Evolutionary conservation across 2,888 invertebrate genomes (phyloP), one percentile per base, ranked within the genome.

Genomic region (Tinea pellionella): DNA sequence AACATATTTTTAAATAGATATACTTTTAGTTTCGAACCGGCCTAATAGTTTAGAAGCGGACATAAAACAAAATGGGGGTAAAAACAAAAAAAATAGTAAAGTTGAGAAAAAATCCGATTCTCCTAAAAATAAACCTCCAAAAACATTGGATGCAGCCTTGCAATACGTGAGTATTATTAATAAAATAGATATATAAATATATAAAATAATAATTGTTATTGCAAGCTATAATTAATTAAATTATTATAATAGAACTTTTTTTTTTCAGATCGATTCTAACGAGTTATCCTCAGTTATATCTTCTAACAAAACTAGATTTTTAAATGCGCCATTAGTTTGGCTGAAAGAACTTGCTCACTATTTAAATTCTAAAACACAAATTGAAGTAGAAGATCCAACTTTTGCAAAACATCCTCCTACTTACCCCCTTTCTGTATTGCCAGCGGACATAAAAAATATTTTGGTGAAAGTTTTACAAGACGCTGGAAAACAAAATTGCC

Each of bases 241-340:
- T n/a, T n/a, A n/a, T n/a, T n/a, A n/a, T n/a, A n/a, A n/a, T n/a
- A n/a, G n/a, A n/a, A n/a, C n/a, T 47, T 4, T 63, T 55, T 61
- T 62, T 58, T 82, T 82, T 51, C 75, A 92, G 92, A 90, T 94
- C 66, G 89, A 91, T 63, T 72, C 84, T 7, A 83, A 88, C 11
- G 93, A 93, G 66, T 69, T 90, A 59, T 74, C 77, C 1, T 77
- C 68, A 29, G 72, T 85, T 55, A 81, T 85, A 67, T 73, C 90
- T 61, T 88, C 89, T 16, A 90, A 90, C 59, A 91, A 91, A 73
- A 68, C 87, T 1, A 88, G 90, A 62, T 94, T 91, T 74, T 91
- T 92, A 0, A 92, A 91, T 42, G 92, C 92, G n/a, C 93, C 93
- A 7, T 74, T 87, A 1, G 84, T 87, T 9, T 87, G 94, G 93